Conservation (phyloP, 2,797 vertebrate genomes). For the Anguilla anguilla region DNA sequence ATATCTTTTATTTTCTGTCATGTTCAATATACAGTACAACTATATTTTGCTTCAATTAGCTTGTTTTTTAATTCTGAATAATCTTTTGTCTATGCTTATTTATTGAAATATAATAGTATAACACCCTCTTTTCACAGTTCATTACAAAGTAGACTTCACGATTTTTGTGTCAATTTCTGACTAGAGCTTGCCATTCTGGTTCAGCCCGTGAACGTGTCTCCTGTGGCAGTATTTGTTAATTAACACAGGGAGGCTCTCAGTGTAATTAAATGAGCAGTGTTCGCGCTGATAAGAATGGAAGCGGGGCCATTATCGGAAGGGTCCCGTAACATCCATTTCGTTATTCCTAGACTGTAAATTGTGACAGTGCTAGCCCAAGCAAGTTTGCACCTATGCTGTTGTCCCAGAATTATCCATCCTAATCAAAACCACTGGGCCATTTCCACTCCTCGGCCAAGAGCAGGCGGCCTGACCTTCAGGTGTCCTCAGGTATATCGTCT, state of each 20-base stretch:
- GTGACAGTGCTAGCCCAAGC: slow-evolving; percentile 30
- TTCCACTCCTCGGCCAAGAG: slow-evolving; percentile 40
- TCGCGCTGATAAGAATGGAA: slow-evolving; percentile 14
- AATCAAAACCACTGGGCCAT: slow-evolving; percentile 27
- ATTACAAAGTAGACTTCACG: background rate
- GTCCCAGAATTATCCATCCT: slow-evolving; percentile 28
- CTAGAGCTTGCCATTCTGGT: background rate
- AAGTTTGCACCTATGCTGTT: slow-evolving; percentile 21
- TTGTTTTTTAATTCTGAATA: background rate
- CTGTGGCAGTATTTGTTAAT: slow-evolving; percentile 1
- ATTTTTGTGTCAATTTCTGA: background rate
- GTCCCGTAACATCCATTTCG: background rate
- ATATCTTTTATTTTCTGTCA: background rate
- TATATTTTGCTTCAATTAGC: background rate
- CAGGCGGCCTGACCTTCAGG: slow-evolving; percentile 56
- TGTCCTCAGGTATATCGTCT: slow-evolving; percentile 56
- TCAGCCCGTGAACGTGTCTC: background rate
- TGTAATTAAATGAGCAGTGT: slow-evolving; percentile 29
- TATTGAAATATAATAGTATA: background rate
- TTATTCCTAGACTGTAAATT: slow-evolving; percentile 15
- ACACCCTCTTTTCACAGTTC: background rate
- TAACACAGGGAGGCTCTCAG: slow-evolving; percentile 10
- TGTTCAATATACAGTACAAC: background rate
- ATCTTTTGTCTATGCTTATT: background rate
- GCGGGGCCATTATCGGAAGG: slow-evolving; percentile 1